Evolutionary conservation across 2,888 invertebrate genomes (phyloP), one percentile per base, ranked within the genome.

Genomic region (Hedya salicella): DNA sequence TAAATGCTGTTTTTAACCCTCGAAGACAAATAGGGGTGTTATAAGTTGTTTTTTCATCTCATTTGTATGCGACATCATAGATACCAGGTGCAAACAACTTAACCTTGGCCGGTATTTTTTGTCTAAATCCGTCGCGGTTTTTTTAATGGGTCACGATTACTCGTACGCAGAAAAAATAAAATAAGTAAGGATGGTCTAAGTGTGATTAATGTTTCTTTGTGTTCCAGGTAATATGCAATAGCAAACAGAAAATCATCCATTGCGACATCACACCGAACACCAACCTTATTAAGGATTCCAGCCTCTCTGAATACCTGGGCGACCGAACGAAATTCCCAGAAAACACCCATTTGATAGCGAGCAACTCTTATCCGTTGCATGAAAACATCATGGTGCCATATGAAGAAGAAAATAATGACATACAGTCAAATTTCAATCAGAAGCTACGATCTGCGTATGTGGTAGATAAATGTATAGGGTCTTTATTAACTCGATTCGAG

Each of bases 321-420:
- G 16, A 50, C 5, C 9, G 14, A 11, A 32, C 8, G 9, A 50
- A 50, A 30, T 50, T 50, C 50, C 50, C 50, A 9, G 14, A 30
- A 14, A 32, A 50, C 30, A 32, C 50, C 3, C 50, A 50, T 50
- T 50, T 50, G 16, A 50, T 50, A 9, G 50, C 30, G 3, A 50
- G 30, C 50, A 32, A 50, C 8, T 30, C 50, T 16, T 50, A 50
- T n/a, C 50, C 25, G 3, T n/a, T 50, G 11, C 32, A 30, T 30
- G 16, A 50, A 32, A 50, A 50, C 32, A 30, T 50, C 14, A 25
- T 50, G 30, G 50, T 50, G 14, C 50, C 50, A 14, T 50, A 50
- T 50, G 6, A 9, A 32, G 16, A 50, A 32, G 11, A 6, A 25
- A 2, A 16, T 16, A 14, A 8, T 13, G 16, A 14, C 1, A 5